Evolutionary conservation across 2,113 vertebrate genomes (phyloP).

Genomic region (Grantiella picta): DNA sequence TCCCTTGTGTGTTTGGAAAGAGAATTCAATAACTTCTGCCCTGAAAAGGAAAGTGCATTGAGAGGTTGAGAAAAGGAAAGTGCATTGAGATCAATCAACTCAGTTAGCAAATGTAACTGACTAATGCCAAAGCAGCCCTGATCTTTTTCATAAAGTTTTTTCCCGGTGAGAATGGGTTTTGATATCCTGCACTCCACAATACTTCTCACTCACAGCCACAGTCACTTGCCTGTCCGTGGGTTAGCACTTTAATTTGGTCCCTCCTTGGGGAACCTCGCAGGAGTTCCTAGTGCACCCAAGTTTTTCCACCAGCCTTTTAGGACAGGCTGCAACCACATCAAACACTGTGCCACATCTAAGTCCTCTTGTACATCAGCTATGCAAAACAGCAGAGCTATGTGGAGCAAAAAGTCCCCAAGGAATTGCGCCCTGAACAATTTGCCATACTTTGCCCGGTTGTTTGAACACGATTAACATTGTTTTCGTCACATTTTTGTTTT

Average conservation of each 20-base stretch:
- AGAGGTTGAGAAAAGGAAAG: background rate
- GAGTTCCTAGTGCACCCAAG: background rate
- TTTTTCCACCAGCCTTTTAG: background rate
- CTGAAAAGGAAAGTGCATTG: background rate
- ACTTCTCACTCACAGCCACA: background rate
- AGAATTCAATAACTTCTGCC: background rate
- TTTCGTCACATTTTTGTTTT: constrained; percentile 1
- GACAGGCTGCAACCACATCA: background rate
- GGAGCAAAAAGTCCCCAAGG: background rate
- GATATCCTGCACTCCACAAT: background rate
- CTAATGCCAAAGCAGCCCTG: background rate
- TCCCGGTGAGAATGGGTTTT: background rate
- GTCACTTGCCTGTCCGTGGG: background rate
- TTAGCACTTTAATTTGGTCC: background rate
- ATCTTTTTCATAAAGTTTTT: background rate
- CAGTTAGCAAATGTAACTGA: background rate
- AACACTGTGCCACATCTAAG: background rate
- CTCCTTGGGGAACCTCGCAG: background rate
- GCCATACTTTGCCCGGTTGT: background rate
- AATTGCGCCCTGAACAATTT: background rate
- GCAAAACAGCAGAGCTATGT: background rate
- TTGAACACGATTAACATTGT: constrained; percentile 3
- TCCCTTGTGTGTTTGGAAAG: background rate
- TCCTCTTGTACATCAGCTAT: background rate
- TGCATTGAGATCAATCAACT: background rate